Percentiles rank a stretch among this genome's conserved stretches.
Conservation (phyloP, 2,797 vertebrate genomes). For the Girardinus metallicus region DNA sequence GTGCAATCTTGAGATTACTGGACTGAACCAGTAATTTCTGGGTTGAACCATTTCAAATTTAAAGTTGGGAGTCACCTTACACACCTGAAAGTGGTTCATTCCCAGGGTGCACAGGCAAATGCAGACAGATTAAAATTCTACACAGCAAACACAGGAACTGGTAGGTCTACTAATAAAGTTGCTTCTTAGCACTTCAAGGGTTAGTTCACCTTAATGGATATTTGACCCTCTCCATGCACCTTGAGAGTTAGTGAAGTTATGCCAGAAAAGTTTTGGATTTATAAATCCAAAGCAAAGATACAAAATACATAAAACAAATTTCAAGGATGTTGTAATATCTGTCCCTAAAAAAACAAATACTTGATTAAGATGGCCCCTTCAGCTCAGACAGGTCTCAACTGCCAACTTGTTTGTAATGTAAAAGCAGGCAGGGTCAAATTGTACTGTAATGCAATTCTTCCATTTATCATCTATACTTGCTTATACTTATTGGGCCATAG, state of each 20-base stretch:
- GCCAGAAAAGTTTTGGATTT: conserved; percentile 9
- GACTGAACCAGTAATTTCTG: background rate
- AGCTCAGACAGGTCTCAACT: conserved; percentile 46
- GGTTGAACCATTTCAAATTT: background rate
- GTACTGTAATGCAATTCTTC: background rate
- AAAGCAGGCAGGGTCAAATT: background rate
- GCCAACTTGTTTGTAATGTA: conserved; percentile 19
- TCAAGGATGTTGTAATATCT: conserved; percentile 66
- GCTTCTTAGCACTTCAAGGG: background rate
- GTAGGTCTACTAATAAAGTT: background rate
- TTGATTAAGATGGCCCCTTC: conserved; percentile 61
- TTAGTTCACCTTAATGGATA: background rate
- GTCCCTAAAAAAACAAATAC: conserved; percentile 71
- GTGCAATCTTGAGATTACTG: too few species aligned
- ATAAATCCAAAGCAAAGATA: background rate
- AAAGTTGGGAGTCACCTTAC: background rate
- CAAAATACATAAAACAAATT: conserved; percentile 3
- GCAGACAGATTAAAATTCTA: background rate
- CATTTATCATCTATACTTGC: background rate
- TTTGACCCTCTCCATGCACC: background rate
- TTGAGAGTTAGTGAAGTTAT: conserved; percentile 19
- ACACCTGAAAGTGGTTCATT: background rate
- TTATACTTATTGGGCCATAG: background rate
- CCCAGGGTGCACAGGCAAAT: background rate
- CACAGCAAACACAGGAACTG: background rate